phyloP scores from a whole-genome alignment of 2,888 invertebrate species.

The Agonopterix heracliana region DNA sequence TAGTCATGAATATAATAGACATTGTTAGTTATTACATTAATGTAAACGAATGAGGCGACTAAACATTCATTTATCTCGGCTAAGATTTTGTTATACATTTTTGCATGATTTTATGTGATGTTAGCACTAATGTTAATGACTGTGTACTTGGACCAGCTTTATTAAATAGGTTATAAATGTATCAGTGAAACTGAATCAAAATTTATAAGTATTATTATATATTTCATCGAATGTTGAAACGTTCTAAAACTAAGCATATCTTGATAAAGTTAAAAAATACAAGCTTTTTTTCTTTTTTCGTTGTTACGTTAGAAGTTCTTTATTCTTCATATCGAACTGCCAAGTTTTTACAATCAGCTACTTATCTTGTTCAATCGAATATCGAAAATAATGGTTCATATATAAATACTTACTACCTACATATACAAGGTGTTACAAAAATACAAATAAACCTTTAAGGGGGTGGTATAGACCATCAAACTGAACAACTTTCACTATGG shows the following conservation, averaged over 20 bases:
- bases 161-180: conserved; percentile 34
- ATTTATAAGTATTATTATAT: conserved; percentile 35
- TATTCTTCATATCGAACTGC: conserved; percentile 2
- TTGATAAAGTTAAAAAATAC: conserved; percentile 12
- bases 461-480: too few relatives aligned
- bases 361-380: neutral
- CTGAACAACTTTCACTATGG: too few relatives aligned
- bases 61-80: conserved; percentile 1
- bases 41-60: neutral
- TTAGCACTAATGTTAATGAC: conserved; percentile 27
- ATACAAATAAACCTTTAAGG: too few relatives aligned
- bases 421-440: too few relatives aligned
- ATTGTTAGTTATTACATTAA: conserved; percentile 11
- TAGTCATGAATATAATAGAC: conserved; percentile 26
- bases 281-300: too few relatives aligned
- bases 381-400: neutral
- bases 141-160: conserved; percentile 64
- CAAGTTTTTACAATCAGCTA: neutral
- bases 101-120: conserved; percentile 55
- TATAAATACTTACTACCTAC: too few relatives aligned
- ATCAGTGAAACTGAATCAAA: conserved; percentile 59
- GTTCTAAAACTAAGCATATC: conserved; percentile 39
- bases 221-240: conserved; percentile 23
- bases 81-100: conserved; percentile 44
- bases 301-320: neutral